A percentile compares a stretch with the other conserved stretches of the same genome.
phyloP scores from a whole-genome alignment of 2,888 invertebrate genomes.

The Heteromyza rotundicornis region DNA sequence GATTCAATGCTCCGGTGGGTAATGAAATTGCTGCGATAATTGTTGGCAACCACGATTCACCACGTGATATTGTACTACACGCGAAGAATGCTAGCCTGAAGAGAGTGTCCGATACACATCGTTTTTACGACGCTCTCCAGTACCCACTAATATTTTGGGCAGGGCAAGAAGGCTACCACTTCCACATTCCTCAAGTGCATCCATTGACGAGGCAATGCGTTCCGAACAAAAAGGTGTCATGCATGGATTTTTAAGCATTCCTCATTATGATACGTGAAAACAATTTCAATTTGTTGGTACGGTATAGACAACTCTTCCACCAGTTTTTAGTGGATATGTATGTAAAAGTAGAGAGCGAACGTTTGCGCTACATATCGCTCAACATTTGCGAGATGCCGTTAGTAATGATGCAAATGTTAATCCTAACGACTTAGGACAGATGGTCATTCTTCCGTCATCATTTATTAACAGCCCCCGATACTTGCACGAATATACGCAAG shows the following conservation, averaged over 20 bases:
- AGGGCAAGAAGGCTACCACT: conserved; percentile 8
- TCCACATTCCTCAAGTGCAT: neutral
- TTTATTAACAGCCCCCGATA: conserved; percentile 3
- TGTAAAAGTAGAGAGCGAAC: conserved; percentile 51
- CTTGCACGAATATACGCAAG: conserved; percentile 3
- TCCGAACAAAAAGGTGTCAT: no score
- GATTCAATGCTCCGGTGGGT: no score
- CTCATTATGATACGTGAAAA: conserved; percentile 21
- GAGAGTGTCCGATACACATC: neutral
- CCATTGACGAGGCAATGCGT: neutral
- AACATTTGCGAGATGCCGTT: conserved; percentile 34
- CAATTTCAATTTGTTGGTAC: conserved; percentile 21
- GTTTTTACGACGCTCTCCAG: conserved; percentile 19
- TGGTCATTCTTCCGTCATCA: conserved; percentile 23
- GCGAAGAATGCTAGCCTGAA: neutral
- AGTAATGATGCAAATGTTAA: conserved; percentile 16
- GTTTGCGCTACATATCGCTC: conserved; percentile 42
- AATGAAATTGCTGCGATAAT: no score
- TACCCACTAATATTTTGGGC: conserved; percentile 14
- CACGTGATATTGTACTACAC: conserved; percentile 29
- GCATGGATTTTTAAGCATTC: conserved; percentile 20
- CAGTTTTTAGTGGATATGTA: conserved; percentile 52
- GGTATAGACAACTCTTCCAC: conserved; percentile 17
- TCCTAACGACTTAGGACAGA: conserved; percentile 13
- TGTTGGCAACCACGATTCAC: conserved; percentile 37